phyloP scores from a whole-genome alignment of 2,113 vertebrate genomes.

The Neopipo cinnamomea region DNA sequence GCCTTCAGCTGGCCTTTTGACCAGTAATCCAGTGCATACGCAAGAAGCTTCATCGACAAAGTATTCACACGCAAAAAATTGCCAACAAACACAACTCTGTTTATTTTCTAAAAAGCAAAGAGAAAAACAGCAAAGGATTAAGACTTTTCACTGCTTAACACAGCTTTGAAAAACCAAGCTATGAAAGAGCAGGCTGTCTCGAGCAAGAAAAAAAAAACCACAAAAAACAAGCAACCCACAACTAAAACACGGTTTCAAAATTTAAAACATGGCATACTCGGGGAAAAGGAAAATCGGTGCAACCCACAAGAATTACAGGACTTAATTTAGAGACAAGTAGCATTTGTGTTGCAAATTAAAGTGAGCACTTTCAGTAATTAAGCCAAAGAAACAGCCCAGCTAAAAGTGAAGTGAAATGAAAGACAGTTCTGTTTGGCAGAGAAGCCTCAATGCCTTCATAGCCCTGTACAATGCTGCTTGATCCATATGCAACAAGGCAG shows the following conservation, averaged over 20 bases:
- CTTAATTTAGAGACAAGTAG: not conserved
- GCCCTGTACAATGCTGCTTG: constrained; percentile 97
- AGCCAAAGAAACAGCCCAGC: not conserved
- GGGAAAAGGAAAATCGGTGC: not conserved
- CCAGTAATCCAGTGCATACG: constrained; percentile 87
- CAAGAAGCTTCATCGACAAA: constrained; percentile 95
- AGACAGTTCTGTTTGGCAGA: constrained; percentile 7
- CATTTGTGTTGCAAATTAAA: not conserved
- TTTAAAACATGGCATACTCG: not conserved
- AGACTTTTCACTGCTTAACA: not conserved
- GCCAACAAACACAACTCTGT: constrained; percentile 90
- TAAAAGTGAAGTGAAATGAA: not conserved
- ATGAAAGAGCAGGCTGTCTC: not conserved
- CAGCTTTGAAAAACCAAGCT: not conserved
- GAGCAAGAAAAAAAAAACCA: not conserved
- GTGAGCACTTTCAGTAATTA: not conserved
- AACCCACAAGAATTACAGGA: not conserved
- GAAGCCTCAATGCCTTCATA: constrained; percentile 82
- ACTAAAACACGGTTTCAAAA: not conserved
- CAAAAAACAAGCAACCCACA: not conserved
- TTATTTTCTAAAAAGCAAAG: constrained; percentile 79
- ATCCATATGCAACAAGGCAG: constrained; percentile 97
- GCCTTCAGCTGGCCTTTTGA: constrained; percentile 85
- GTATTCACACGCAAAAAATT: constrained; percentile 98
- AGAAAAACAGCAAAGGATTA: constrained; percentile 9